These are phyloP conservation scores for Heteromormyrus szaboi DNA, from an alignment of 2,797 vertebrate genomes.

Conservation along the genomic window DNA sequence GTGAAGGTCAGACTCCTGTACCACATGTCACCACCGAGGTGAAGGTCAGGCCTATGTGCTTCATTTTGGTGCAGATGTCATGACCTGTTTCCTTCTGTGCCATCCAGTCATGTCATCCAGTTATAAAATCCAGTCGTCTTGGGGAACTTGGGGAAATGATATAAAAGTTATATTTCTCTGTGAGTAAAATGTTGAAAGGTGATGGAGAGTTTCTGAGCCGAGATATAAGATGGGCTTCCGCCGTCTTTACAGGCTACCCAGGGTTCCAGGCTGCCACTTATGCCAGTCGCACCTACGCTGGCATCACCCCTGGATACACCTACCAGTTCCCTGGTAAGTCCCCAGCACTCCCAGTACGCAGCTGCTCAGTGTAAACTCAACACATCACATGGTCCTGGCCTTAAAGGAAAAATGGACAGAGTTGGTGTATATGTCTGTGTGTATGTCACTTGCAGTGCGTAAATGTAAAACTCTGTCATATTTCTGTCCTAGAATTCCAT, in stretches of 20 bases:
- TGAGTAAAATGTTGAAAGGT: not conserved
- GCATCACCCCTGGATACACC: slow-evolving; percentile 93
- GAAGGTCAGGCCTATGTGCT: not conserved
- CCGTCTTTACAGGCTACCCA: slow-evolving; percentile 74
- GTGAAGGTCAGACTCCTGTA: too few species aligned
- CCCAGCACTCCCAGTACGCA: not conserved
- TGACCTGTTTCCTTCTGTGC: not conserved
- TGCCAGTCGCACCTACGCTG: slow-evolving; percentile 93
- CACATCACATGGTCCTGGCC: not conserved
- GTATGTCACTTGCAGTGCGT: not conserved
- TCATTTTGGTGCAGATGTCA: not conserved
- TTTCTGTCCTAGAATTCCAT: slow-evolving; percentile 99
- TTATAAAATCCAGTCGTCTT: not conserved
- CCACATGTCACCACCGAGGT: too few species aligned
- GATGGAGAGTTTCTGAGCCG: not conserved
- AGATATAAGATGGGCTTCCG: not conserved
- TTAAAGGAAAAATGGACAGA: not conserved
- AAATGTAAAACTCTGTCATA: slow-evolving; percentile 81
- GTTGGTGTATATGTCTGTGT: not conserved
- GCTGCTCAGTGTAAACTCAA: not conserved
- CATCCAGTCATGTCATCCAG: not conserved
- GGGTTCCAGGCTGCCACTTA: slow-evolving; percentile 97
- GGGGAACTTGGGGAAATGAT: not conserved
- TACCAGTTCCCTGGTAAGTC: slow-evolving; percentile 96
- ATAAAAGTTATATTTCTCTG: not conserved